Evolutionary conservation across 1,140 invertebrate species (phyloP).

Genomic region (Tribolium madens): DNA sequence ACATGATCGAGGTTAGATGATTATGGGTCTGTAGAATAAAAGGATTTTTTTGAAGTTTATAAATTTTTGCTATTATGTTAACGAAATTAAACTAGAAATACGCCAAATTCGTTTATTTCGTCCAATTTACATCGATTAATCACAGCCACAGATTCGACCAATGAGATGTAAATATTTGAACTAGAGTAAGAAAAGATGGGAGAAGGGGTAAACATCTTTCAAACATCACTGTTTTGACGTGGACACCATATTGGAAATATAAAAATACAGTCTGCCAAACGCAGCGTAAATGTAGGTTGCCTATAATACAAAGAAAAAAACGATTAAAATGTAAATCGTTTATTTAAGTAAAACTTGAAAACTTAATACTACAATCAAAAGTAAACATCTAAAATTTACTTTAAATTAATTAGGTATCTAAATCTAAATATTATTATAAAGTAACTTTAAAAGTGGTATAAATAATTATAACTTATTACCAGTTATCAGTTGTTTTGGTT

Average conservation of each 20-base stretch:
- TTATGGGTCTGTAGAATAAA: no score
- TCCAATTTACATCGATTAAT: no score
- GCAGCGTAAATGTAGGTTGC: background rate
- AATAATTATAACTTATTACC: background rate
- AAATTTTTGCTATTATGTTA: no score
- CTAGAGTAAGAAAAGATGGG: background rate
- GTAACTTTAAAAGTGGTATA: background rate
- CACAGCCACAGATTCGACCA: no score
- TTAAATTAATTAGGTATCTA: background rate
- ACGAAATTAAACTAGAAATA: no score
- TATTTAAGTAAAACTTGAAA: background rate
- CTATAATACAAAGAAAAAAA: background rate
- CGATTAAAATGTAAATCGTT: background rate
- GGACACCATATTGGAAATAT: conserved; percentile 3
- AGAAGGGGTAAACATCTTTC: no score
- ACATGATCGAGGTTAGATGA: no score
- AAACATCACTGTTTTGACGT: background rate
- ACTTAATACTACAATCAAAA: background rate
- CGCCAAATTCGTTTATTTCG: no score
- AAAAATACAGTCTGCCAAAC: background rate
- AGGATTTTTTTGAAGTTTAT: no score
- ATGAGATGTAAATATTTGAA: no score
- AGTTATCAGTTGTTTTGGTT: background rate
- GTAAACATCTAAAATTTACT: background rate
- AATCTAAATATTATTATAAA: background rate